phyloP scores from a whole-genome alignment of 2,113 vertebrate genomes.

The Takifugu bimaculatus region DNA sequence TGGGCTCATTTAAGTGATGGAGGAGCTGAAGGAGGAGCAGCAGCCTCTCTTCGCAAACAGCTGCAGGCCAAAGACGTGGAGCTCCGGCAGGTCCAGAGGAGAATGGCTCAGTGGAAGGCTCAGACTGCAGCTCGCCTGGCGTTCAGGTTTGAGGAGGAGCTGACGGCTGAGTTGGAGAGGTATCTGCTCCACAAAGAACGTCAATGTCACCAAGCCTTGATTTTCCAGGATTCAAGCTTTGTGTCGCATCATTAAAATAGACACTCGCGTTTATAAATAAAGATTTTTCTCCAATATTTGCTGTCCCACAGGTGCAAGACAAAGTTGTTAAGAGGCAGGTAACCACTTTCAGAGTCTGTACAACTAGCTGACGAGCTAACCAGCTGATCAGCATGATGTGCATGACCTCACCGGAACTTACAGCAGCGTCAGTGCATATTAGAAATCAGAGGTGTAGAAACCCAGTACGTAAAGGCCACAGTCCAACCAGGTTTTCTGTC shows the following conservation, averaged over 20 bases:
- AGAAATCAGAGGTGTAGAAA: too few species aligned
- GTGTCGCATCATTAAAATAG: neutral
- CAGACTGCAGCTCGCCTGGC: slow-evolving; percentile 68
- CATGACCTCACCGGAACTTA: slow-evolving; percentile 21
- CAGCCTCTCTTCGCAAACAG: slow-evolving; percentile 60
- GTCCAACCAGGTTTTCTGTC: too few species aligned
- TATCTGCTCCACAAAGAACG: slow-evolving; percentile 22
- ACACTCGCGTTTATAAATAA: neutral
- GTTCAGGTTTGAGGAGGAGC: slow-evolving; percentile 68
- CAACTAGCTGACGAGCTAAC: slow-evolving; percentile 34
- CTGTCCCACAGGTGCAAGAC: slow-evolving; percentile 69
- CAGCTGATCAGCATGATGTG: slow-evolving; percentile 6
- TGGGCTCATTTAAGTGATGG: slow-evolving; percentile 38
- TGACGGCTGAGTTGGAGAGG: slow-evolving; percentile 73
- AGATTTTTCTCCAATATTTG: slow-evolving; percentile 1
- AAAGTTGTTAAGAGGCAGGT: slow-evolving; percentile 71
- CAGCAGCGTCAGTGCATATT: neutral
- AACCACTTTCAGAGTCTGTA: slow-evolving; percentile 38
- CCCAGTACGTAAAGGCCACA: too few species aligned
- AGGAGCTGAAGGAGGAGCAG: slow-evolving; percentile 31
- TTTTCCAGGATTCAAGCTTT: neutral
- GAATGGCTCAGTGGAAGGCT: slow-evolving; percentile 72
- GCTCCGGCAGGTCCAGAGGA: slow-evolving; percentile 69
- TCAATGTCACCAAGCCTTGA: neutral
- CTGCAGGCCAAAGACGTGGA: slow-evolving; percentile 70